phyloP scores from a whole-genome alignment of 2,113 vertebrate genomes.

The Aramus guarauna region DNA sequence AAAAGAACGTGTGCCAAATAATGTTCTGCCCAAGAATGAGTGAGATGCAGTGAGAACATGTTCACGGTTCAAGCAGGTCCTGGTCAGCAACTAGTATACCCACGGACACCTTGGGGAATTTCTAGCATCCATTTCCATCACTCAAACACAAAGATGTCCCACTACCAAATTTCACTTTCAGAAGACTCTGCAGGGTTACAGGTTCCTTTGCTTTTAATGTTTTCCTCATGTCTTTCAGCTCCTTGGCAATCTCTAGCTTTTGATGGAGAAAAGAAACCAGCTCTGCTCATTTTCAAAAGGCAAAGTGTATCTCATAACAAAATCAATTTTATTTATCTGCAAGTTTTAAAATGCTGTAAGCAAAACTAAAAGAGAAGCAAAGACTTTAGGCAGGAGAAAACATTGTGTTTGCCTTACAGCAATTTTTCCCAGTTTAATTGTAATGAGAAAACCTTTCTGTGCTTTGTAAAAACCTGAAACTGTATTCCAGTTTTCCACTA shows the following conservation, averaged over 20 bases:
- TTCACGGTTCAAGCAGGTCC: background rate
- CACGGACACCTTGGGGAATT: background rate
- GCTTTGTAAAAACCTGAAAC: background rate
- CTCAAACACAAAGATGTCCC: background rate
- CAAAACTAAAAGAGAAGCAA: background rate
- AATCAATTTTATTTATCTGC: background rate
- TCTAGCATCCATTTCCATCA: background rate
- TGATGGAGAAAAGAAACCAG: background rate
- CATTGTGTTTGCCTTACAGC: background rate
- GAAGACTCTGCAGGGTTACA: background rate
- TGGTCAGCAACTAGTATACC: background rate
- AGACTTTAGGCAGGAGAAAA: background rate
- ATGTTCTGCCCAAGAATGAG: background rate
- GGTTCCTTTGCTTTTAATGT: background rate
- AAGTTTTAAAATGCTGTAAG: background rate
- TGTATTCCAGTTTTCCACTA: background rate
- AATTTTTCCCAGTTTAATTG: background rate
- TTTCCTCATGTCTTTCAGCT: background rate
- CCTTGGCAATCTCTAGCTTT: background rate
- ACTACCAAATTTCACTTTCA: background rate
- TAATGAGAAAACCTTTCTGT: background rate
- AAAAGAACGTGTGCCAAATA: background rate
- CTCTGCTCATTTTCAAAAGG: background rate
- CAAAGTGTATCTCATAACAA: background rate
- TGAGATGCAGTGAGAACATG: background rate